Evolutionary conservation across 2,888 invertebrate genomes (phyloP).

Genomic region (Drosophila cracens): DNA sequence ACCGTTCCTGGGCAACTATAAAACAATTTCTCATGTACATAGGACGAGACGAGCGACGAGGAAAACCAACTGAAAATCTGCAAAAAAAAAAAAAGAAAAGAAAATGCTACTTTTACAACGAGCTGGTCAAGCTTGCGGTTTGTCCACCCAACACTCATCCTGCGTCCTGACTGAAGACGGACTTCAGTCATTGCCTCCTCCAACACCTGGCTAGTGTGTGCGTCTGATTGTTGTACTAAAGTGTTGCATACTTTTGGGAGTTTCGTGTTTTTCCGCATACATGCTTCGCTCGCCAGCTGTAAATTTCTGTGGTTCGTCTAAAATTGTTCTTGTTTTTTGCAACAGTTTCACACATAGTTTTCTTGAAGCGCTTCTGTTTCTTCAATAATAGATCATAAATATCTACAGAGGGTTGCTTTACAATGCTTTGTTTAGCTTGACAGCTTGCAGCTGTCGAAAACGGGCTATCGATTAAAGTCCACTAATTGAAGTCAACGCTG

Average conservation of each 20-base stretch:
- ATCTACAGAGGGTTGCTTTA: constrained; percentile 1
- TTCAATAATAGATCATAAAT: constrained; percentile 10
- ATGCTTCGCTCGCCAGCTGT: constrained; percentile 28
- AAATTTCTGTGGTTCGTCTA: constrained; percentile 59
- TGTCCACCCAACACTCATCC: constrained; percentile 18
- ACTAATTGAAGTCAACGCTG: constrained; percentile 46
- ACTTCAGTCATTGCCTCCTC: constrained; percentile 38
- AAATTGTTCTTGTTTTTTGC: constrained; percentile 28
- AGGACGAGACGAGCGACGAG: constrained; percentile 30
- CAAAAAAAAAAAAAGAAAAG: constrained; percentile 22
- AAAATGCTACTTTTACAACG: constrained; percentile 61
- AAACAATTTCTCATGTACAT: constrained; percentile 69
- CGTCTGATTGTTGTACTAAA: constrained; percentile 28
- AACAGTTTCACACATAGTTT: constrained; percentile 36
- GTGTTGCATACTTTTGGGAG: constrained; percentile 71
- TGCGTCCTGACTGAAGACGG: background rate
- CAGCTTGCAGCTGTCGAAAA: constrained; percentile 19
- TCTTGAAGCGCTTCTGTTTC: constrained; percentile 12
- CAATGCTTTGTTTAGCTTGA: constrained; percentile 40
- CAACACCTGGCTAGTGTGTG: constrained; percentile 60
- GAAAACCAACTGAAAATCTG: constrained; percentile 16
- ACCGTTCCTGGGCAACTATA: constrained; percentile 67
- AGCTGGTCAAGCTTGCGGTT: constrained; percentile 62
- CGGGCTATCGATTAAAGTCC: constrained; percentile 35
- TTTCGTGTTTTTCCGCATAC: constrained; percentile 17